Evolutionary conservation across 1,140 invertebrate species (phyloP).

Genomic region (Papilio machaon): DNA sequence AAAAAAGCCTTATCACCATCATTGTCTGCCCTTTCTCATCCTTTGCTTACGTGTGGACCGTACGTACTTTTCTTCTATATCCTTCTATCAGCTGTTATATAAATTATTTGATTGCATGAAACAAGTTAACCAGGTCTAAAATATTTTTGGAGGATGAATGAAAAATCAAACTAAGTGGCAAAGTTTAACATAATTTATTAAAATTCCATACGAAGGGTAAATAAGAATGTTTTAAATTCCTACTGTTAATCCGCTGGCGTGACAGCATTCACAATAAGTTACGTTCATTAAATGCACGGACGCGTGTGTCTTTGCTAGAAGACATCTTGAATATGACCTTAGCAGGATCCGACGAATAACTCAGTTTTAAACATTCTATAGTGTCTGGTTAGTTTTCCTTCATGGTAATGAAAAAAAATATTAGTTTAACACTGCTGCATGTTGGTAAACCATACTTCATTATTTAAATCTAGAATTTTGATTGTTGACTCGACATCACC

Average conservation of each 20-base stretch:
- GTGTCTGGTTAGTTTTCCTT: not conserved
- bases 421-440: no score
- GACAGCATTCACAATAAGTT: not conserved
- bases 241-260: not conserved
- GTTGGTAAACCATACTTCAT: no score
- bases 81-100: no score
- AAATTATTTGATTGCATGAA: no score
- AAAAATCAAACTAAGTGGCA: not conserved
- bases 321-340: constrained; percentile 11
- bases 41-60: no score
- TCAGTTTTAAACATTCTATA: not conserved
- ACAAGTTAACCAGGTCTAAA: no score
- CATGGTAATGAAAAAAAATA: not conserved
- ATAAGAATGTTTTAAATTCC: not conserved
- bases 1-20: no score
- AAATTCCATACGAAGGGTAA: not conserved
- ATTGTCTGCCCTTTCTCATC: no score
- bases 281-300: not conserved
- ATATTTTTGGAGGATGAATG: no score
- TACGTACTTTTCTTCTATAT: no score
- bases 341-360: not conserved
- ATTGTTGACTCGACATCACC: no score
- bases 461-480: no score
- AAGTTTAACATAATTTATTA: not conserved
- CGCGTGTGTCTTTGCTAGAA: not conserved